These are phyloP conservation scores for Lamprotornis superbus DNA, from an alignment of 2,113 vertebrate genomes.

Conservation along the genomic window DNA sequence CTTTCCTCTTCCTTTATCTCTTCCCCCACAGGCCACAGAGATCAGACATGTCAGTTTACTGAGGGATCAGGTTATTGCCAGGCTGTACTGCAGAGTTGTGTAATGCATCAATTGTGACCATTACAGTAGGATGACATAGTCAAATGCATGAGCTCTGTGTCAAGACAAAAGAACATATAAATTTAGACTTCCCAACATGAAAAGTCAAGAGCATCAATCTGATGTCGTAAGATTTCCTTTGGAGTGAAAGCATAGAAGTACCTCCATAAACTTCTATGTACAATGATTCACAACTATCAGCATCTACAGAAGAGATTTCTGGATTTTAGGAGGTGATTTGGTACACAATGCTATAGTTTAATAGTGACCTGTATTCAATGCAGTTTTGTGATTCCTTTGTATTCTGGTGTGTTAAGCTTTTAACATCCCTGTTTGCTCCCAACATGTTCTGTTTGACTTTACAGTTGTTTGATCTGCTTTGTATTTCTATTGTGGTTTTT, in stretches of 20 bases:
- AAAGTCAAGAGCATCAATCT: not conserved
- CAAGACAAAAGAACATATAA: not conserved
- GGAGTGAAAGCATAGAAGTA: not conserved
- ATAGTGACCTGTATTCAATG: not conserved
- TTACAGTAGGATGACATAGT: not conserved
- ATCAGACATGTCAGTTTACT: not conserved
- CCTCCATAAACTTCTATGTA: not conserved
- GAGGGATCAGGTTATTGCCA: not conserved
- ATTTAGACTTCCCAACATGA: not conserved
- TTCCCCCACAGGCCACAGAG: not conserved
- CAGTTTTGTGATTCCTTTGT: not conserved
- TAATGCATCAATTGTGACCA: not conserved
- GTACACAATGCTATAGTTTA: not conserved
- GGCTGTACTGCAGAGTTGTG: not conserved
- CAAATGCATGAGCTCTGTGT: not conserved
- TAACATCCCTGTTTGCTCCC: not conserved
- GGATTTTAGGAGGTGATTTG: not conserved
- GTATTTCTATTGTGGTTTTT: not conserved
- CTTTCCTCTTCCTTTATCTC: not conserved
- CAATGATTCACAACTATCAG: not conserved
- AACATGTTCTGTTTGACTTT: not conserved
- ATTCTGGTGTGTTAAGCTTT: constrained; percentile 13
- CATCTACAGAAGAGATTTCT: not conserved
- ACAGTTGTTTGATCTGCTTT: not conserved
- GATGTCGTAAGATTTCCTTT: not conserved